Base-by-base conservation (phyloP, 2,113 vertebrate genomes). In the Hemicordylus capensis region DNA sequence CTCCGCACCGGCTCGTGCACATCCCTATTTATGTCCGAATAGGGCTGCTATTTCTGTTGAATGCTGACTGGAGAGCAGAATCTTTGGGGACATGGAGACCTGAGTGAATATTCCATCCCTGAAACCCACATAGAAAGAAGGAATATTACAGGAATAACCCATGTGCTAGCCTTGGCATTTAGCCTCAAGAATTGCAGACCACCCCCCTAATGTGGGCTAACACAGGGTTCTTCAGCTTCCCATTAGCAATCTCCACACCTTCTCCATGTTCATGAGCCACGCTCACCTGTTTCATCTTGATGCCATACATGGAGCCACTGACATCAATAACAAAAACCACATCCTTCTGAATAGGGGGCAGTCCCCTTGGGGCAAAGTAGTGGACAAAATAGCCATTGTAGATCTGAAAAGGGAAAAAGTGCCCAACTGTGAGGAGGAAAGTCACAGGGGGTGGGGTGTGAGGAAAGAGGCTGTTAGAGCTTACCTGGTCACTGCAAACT, bases 231-330 rank as follows among this genome's bases (percentile, higher is more conserved):
- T 39, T 10, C 31, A 37, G 7, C 44, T 59, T 46, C 26, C 39
- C 26, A 8, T 1, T 34, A 48, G 39, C 37, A 42, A 24, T 7
- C 19, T 70, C 67, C 20, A 20, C 67, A 39, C 37, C 67, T 24
- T 24, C 19, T 51, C 39, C 17, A 24, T 26, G 4, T 46, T 31
- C 4, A 4, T 17, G 4, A 42, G 4, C 7, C 4, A 1, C 4
- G 12, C 15, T 84, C 95, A 97, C 97, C 97, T 98, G 97, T 89
- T 96, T 97, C 54, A 98, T 97, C 87, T 97, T 98, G 17, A 95
- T 97, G 76, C 97, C 97, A 26, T 97, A 97, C 96, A 97, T 97
- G 63, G 97, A 98, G 84, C 97, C 95, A 0, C 97, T 98, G 93
- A 97, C 73, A 1, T 98, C 97, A 37, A 97, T 97, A 79, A 97